Evolutionary conservation across 1,140 invertebrate genomes (phyloP), one percentile per base, ranked within the genome.

Genomic region (Caenorhabditis brenneri): DNA sequence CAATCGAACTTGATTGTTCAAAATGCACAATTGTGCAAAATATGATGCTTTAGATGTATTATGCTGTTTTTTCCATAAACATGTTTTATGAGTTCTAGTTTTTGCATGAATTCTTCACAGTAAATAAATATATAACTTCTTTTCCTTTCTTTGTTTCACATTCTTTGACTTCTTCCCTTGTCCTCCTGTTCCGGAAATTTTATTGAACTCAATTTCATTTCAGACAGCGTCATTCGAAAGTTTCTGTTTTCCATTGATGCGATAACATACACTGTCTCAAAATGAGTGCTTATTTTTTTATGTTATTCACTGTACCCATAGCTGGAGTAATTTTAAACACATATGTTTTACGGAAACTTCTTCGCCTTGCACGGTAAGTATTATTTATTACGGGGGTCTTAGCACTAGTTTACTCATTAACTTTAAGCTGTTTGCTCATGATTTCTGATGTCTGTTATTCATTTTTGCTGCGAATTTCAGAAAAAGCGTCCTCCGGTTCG

Each of bases 301-400:
- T 86, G 53, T 46, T 82, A 33, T 53, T 86, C 22, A 78, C 87
- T 31, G 82, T 89, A 22, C 88, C 88, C 3, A 85, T 91, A 22
- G 86, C 84, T 24, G 88, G 88, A 22, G 80, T 89, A 22, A 51
- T 65, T 15, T 81, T 89, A 9, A 89, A 89, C 79, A 79, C 81
- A 22, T 89, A 88, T 49, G 88, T 89, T 19, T 69, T 89, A 7
- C 80, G 81, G 46, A 88, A 88, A 69, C 80, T 89, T 24, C 80
- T 88, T 27, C 84, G 81, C 69, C 83, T 89, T 60, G 89, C 88
- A 27, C 82, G 85, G 83, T 89, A 16, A 24, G 79, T 81, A 7
- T 2, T 6, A 5, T 55, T 27, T 55, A 55, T 27, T 55, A n/a
- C 22, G 24, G 5, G 42, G 36, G 85, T 10, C 33, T 15, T 83